phyloP scores from a whole-genome alignment of 2,797 vertebrate species.

The Choloepus didactylus region DNA sequence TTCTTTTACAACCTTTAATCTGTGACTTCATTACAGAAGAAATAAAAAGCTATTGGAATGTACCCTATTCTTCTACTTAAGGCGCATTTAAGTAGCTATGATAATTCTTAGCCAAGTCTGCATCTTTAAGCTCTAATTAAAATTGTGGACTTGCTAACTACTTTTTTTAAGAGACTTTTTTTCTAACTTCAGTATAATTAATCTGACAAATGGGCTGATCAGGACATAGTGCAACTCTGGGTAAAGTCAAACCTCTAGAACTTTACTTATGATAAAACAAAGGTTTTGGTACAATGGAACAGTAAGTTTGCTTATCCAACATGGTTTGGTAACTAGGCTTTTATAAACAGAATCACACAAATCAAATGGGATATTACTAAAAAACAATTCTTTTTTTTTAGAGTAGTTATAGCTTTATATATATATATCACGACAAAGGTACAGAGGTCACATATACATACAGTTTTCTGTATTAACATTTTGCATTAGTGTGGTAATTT shows the following conservation, averaged over 20 bases:
- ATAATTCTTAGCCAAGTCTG: background rate
- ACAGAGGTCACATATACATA: no score
- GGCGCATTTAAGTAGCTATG: background rate
- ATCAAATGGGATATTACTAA: background rate
- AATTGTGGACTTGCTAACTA: constrained; percentile 43
- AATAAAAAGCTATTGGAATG: constrained; percentile 50
- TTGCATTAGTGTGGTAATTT: no score
- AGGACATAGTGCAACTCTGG: constrained; percentile 43
- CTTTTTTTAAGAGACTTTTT: constrained; percentile 7
- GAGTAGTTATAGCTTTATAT: no score
- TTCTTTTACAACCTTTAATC: background rate
- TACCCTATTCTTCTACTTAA: background rate
- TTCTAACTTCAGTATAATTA: constrained; percentile 73
- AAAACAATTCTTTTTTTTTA: background rate
- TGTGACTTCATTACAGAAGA: constrained; percentile 49
- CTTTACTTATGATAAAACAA: constrained; percentile 51
- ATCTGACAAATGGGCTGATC: constrained; percentile 64
- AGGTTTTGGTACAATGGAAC: constrained; percentile 60
- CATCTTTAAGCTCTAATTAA: constrained; percentile 75
- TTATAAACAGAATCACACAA: constrained; percentile 53
- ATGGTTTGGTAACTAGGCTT: constrained; percentile 15
- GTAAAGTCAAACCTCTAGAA: constrained; percentile 43
- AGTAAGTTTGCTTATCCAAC: constrained; percentile 35
- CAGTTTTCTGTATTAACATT: no score
- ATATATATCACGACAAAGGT: no score